These are phyloP conservation scores for Orchesellides sinensis DNA, from an alignment of 2,888 invertebrate species.

Conservation along the genomic window DNA sequence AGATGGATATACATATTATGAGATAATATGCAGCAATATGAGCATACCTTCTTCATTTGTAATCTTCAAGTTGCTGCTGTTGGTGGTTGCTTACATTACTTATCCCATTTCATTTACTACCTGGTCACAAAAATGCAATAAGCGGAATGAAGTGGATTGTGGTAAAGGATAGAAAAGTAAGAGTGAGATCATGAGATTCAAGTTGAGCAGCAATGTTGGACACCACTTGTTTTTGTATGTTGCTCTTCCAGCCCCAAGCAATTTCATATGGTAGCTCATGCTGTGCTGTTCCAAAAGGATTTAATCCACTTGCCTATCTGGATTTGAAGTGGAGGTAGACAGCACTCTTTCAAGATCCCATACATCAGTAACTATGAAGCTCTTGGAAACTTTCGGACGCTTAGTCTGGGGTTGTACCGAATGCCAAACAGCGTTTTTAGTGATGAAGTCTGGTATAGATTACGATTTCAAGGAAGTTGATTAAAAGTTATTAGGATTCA, in stretches of 20 bases:
- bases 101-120: constrained; percentile 19
- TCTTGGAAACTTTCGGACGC: no score
- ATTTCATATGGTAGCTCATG: constrained; percentile 41
- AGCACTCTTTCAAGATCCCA: no score
- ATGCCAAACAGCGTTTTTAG: no score
- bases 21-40: constrained; percentile 29
- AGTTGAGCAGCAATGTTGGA: constrained; percentile 32
- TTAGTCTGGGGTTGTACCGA: no score
- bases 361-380: no score
- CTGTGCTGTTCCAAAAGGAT: constrained; percentile 34
- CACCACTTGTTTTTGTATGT: constrained; percentile 36
- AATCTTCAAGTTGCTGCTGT: neutral
- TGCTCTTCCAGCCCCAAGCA: constrained; percentile 47
- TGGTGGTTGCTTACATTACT: neutral
- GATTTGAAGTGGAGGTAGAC: neutral
- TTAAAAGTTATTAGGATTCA: no score
- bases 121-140: constrained; percentile 32
- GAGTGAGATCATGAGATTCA: constrained; percentile 40
- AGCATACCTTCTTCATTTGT: constrained; percentile 33
- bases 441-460: no score
- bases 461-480: no score
- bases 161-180: constrained; percentile 42
- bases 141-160: constrained; percentile 54
- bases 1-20: constrained; percentile 44
- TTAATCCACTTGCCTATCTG: constrained; percentile 37